Percentiles rank a stretch among this genome's conserved stretches.
These are phyloP conservation scores for Andrena flavipes DNA, from an alignment of 2,888 invertebrate genomes.

Conservation along the genomic window DNA sequence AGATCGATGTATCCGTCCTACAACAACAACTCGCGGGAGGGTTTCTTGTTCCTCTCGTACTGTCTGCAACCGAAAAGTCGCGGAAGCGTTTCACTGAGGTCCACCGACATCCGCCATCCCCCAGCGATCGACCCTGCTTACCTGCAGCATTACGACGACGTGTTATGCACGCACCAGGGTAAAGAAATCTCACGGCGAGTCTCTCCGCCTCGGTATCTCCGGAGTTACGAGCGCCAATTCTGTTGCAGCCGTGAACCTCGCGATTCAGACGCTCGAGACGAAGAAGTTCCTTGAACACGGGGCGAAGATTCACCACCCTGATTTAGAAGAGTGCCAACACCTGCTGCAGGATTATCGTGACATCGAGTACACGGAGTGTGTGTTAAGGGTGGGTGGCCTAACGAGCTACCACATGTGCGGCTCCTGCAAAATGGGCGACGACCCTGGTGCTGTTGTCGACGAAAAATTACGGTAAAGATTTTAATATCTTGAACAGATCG, in stretches of 20 bases:
- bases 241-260: constrained; percentile 87
- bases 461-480: constrained; percentile 86
- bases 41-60: constrained; percentile 88
- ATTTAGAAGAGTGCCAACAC: constrained; percentile 87
- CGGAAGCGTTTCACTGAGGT: constrained; percentile 88
- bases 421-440: constrained; percentile 90
- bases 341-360: constrained; percentile 85
- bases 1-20: constrained; percentile 89
- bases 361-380: constrained; percentile 88
- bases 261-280: constrained; percentile 86
- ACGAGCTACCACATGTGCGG: constrained; percentile 93
- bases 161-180: constrained; percentile 88
- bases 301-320: constrained; percentile 89
- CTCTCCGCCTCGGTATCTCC: no score
- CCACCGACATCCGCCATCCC: constrained; percentile 86
- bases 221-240: constrained; percentile 32
- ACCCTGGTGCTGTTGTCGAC: constrained; percentile 88
- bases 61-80: constrained; percentile 90
- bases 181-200: constrained; percentile 22
- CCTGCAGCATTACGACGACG: constrained; percentile 87
- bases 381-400: constrained; percentile 88
- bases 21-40: constrained; percentile 88
- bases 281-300: constrained; percentile 87
- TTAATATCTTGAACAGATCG: neutral
- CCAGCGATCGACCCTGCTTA: constrained; percentile 92